Evolutionary conservation across 2,888 invertebrate genomes (phyloP).

Genomic region (Amaurobius ferox): DNA sequence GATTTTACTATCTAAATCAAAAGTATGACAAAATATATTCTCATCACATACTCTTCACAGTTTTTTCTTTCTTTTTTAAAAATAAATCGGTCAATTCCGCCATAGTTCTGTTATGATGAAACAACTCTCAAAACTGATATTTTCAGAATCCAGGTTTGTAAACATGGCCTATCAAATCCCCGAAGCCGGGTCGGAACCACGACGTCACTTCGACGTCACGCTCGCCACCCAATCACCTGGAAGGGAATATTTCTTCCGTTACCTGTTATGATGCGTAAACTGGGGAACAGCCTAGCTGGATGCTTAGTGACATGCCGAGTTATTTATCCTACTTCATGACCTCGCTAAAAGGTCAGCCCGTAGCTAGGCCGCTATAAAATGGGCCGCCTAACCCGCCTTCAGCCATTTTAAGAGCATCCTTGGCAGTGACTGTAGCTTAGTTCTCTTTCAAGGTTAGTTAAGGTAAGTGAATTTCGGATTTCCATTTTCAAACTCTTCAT

Average conservation of each 20-base stretch:
- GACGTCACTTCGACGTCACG: conserved; percentile 57
- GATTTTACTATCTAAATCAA: background rate
- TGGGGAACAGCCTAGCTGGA: conserved; percentile 43
- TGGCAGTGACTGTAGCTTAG: background rate
- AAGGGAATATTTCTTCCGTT: conserved; percentile 46
- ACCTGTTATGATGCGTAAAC: conserved; percentile 65
- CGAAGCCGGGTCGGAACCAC: conserved; percentile 22
- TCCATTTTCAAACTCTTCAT: no score
- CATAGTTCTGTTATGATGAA: background rate
- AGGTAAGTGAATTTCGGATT: conserved; percentile 27
- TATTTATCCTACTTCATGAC: conserved; percentile 52
- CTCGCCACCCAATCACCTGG: conserved; percentile 46
- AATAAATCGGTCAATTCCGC: conserved; percentile 6
- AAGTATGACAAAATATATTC: background rate
- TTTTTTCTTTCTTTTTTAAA: no score
- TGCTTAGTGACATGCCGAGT: conserved; percentile 49
- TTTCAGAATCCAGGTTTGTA: conserved; percentile 23
- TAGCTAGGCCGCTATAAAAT: conserved; percentile 67
- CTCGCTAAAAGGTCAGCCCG: conserved; percentile 47
- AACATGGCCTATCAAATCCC: conserved; percentile 48
- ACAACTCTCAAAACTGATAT: background rate
- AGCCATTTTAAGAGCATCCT: conserved; percentile 52
- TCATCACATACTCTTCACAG: no score
- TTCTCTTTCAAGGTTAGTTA: background rate
- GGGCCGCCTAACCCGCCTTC: conserved; percentile 35